These are phyloP conservation scores for Eolophus roseicapilla DNA, from an alignment of 2,113 vertebrate genomes.

Conservation along the genomic window DNA sequence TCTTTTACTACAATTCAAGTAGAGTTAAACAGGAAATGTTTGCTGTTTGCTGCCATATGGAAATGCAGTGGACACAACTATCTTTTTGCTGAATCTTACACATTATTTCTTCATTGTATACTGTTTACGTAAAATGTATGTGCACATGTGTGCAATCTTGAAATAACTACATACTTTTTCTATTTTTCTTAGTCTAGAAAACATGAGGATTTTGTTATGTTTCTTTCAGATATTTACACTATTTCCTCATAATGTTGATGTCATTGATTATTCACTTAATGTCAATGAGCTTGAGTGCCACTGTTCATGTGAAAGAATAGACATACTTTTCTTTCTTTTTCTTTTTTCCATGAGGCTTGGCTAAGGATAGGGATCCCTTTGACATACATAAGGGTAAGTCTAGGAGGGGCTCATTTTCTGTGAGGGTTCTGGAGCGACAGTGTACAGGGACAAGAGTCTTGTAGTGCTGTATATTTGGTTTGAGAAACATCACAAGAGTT, in stretches of 20 bases:
- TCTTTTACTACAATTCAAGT: not conserved
- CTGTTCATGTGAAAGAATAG: accelerated
- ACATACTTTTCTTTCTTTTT: not conserved
- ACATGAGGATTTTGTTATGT: not conserved
- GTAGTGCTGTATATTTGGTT: not conserved
- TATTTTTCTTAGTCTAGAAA: not conserved
- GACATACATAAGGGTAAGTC: accelerated
- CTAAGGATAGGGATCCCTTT: not conserved
- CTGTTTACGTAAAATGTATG: not conserved
- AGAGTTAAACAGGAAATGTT: not conserved
- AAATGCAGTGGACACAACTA: not conserved
- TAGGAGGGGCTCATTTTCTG: not conserved
- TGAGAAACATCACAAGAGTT: not conserved
- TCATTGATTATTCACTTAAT: not conserved
- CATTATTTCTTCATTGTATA: not conserved
- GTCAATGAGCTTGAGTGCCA: not conserved
- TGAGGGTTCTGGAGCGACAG: not conserved
- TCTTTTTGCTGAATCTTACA: not conserved
- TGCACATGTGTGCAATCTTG: not conserved
- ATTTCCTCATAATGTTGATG: not conserved
- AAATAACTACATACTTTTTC: not conserved
- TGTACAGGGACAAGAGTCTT: not conserved
- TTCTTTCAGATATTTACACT: not conserved
- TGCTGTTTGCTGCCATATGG: not conserved
- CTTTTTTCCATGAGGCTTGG: not conserved